phyloP scores from a whole-genome alignment of 2,113 vertebrate genomes.

The Myrmecobius fasciatus region DNA sequence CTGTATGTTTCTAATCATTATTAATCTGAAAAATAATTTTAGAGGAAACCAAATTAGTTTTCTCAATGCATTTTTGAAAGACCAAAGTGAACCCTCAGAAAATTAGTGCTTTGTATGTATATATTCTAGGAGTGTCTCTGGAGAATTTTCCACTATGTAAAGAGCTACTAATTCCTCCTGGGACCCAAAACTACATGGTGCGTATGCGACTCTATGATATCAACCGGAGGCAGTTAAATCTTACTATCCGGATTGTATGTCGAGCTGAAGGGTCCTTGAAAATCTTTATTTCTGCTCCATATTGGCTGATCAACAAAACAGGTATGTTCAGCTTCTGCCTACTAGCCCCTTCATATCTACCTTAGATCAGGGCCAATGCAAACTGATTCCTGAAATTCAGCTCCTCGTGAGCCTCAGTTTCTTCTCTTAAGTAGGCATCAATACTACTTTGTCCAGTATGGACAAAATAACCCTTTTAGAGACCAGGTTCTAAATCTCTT shows the following conservation, averaged over 20 bases:
- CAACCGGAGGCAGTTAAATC: slow-evolving; percentile 90
- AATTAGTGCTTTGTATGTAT: neutral
- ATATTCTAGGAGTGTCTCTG: slow-evolving; percentile 88
- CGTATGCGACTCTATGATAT: slow-evolving; percentile 94
- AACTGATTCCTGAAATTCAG: slow-evolving; percentile 43
- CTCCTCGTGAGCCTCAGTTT: slow-evolving; percentile 14
- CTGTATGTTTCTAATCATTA: neutral
- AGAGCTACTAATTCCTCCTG: slow-evolving; percentile 95
- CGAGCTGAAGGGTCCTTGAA: slow-evolving; percentile 94
- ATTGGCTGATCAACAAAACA: slow-evolving; percentile 98
- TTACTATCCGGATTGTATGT: slow-evolving; percentile 95
- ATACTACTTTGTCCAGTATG: neutral
- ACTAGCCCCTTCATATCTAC: neutral
- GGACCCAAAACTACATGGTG: slow-evolving; percentile 97
- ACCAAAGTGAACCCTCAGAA: slow-evolving; percentile 20
- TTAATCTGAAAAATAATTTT: slow-evolving; percentile 14
- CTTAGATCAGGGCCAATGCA: slow-evolving; percentile 49
- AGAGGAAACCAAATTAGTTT: neutral
- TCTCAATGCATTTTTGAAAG: slow-evolving; percentile 26
- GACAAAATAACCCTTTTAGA: slow-evolving; percentile 18
- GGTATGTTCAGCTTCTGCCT: slow-evolving; percentile 79
- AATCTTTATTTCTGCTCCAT: slow-evolving; percentile 94
- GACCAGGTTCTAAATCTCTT: neutral
- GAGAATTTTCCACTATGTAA: slow-evolving; percentile 96
- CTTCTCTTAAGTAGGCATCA: neutral